A percentile compares a stretch with the other conserved stretches of the same genome.
Evolutionary conservation across 2,113 vertebrate species (phyloP).

Genomic region (Cathartes aura): DNA sequence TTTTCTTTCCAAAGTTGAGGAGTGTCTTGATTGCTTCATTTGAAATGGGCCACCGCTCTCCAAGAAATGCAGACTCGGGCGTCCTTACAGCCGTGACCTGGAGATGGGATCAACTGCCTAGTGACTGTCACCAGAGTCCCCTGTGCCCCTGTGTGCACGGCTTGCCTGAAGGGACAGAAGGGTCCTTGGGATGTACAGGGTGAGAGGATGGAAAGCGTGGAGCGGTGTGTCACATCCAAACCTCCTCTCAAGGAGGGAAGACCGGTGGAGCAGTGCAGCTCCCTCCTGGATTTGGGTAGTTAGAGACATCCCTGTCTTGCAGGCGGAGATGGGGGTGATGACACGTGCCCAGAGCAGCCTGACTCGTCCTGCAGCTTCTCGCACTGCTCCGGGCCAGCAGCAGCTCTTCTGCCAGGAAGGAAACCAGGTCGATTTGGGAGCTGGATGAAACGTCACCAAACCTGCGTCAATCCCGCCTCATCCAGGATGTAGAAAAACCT

Average conservation of each 20-base stretch:
- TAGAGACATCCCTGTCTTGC: not conserved
- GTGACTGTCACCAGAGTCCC: not conserved
- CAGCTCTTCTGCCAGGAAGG: not conserved
- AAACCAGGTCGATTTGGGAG: not conserved
- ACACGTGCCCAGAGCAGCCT: not conserved
- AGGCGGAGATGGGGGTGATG: not conserved
- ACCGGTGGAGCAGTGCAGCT: not conserved
- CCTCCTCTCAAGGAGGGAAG: not conserved
- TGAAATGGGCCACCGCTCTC: not conserved
- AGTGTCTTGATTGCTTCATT: not conserved
- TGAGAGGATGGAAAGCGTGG: not conserved
- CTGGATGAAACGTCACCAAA: not conserved
- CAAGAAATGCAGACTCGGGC: not conserved
- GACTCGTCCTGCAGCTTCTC: not conserved
- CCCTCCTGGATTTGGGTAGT: not conserved
- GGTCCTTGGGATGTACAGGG: not conserved
- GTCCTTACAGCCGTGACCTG: not conserved
- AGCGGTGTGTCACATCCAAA: accelerated
- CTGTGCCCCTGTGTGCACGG: not conserved
- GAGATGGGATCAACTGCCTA: not conserved
- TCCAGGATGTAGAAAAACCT: not conserved
- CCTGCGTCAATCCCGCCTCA: not conserved
- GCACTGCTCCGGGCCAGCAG: accelerated
- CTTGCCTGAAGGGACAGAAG: not conserved
- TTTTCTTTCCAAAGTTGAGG: not conserved